Evolutionary conservation across 1,140 invertebrate species (phyloP).

Genomic region (Ceratina japonica): DNA sequence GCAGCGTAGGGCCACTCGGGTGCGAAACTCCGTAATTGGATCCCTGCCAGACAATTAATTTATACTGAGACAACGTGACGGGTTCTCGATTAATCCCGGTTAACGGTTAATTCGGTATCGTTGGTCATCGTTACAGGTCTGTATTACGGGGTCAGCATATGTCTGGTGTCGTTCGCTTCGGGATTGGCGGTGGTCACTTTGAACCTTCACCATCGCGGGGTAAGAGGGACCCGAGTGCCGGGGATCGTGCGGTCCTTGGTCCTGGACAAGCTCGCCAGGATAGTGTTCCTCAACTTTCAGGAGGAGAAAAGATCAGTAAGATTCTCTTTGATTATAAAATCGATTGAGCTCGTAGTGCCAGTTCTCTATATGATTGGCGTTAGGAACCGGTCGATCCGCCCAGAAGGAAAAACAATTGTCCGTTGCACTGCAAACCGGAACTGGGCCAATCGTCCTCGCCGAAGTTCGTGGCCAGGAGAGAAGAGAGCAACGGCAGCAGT

Average conservation of each 20-base stretch:
- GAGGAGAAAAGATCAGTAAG: constrained; percentile 63
- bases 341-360: not conserved
- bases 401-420: constrained; percentile 67
- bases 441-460: constrained; percentile 59
- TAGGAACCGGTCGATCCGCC: constrained; percentile 64
- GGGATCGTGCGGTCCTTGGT: constrained; percentile 84
- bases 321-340: not conserved
- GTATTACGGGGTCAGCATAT: constrained; percentile 95
- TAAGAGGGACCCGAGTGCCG: constrained; percentile 88
- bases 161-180: constrained; percentile 93
- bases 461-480: constrained; percentile 64
- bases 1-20: not conserved
- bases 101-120: not conserved
- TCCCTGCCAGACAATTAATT: not conserved
- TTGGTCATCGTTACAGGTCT: constrained; percentile 82
- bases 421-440: constrained; percentile 68
- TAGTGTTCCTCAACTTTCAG: constrained; percentile 80
- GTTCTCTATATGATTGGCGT: not conserved
- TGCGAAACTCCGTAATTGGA: constrained; percentile 20
- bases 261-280: constrained; percentile 82
- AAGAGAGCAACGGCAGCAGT: constrained; percentile 65
- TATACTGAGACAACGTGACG: not conserved
- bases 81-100: not conserved
- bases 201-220: constrained; percentile 92
- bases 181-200: constrained; percentile 91